Conservation (phyloP, 2,888 invertebrate genomes). For the Masnerella sp. region DNA sequence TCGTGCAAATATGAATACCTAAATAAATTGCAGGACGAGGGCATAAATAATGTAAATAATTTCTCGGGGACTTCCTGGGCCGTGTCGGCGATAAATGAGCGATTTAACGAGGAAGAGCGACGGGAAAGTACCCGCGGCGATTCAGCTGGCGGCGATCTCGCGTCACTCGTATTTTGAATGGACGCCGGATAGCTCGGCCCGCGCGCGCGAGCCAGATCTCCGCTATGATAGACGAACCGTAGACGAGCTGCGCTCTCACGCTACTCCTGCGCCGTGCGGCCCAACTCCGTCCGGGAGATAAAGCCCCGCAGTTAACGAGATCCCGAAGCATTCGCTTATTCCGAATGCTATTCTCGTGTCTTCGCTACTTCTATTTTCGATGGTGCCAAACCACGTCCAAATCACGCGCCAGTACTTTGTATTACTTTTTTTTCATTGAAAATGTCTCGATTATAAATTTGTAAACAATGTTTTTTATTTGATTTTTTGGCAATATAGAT, state of each 20-base stretch:
- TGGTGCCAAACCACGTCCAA: slow-evolving; percentile 20
- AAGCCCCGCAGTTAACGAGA: slow-evolving; percentile 42
- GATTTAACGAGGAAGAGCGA: slow-evolving; percentile 42
- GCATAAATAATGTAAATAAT: slow-evolving; percentile 48
- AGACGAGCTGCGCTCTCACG: slow-evolving; percentile 42
- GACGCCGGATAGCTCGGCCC: slow-evolving; percentile 18
- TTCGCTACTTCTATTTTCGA: slow-evolving; percentile 30
- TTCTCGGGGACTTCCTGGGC: slow-evolving; percentile 34
- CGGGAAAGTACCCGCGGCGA: slow-evolving; percentile 38
- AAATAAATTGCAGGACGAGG: slow-evolving; percentile 28
- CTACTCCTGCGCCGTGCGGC: slow-evolving; percentile 32
- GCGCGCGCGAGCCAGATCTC: slow-evolving; percentile 31
- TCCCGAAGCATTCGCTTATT: slow-evolving; percentile 30
- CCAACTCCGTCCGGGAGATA: slow-evolving; percentile 39
- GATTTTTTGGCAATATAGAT: too few relatives aligned
- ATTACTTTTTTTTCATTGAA: neutral
- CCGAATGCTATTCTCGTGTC: slow-evolving; percentile 46
- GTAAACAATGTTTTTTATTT: too few relatives aligned
- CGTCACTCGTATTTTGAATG: slow-evolving; percentile 39
- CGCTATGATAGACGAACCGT: slow-evolving; percentile 44
- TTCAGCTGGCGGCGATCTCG: slow-evolving; percentile 29
- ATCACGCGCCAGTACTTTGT: slow-evolving; percentile 2
- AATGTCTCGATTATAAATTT: neutral
- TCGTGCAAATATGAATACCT: slow-evolving; percentile 35
- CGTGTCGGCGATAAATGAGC: slow-evolving; percentile 30